Evolutionary conservation across 2,797 vertebrate species (phyloP).

Genomic region (Pagetopsis macropterus): DNA sequence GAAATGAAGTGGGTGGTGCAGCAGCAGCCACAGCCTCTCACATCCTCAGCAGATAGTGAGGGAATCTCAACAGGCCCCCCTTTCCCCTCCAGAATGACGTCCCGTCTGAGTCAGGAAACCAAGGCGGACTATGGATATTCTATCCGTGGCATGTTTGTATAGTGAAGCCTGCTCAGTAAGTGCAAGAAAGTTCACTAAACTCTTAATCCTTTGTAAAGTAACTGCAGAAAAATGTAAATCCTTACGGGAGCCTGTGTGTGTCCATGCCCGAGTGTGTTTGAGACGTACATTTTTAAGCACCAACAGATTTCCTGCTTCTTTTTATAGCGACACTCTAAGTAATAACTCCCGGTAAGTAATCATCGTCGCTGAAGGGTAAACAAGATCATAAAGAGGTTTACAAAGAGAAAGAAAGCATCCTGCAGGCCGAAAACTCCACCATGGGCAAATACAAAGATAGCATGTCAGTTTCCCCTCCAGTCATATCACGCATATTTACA

Average conservation of each 20-base stretch:
- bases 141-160: conserved; percentile 66
- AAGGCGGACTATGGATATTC: conserved; percentile 58
- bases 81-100: conserved; percentile 62
- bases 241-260: conserved; percentile 6
- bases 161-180: conserved; percentile 40
- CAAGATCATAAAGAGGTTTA: conserved; percentile 52
- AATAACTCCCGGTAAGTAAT: conserved; percentile 31
- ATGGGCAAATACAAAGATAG: conserved; percentile 1
- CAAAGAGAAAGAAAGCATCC: conserved; percentile 9
- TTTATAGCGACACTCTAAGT: conserved; percentile 22
- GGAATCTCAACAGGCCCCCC: conserved; percentile 53
- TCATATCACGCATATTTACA: conserved; percentile 33
- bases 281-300: conserved; percentile 9
- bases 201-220: conserved; percentile 56
- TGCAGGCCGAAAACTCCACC: conserved; percentile 16
- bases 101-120: conserved; percentile 71
- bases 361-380: conserved; percentile 46
- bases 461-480: background rate
- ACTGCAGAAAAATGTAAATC: conserved; percentile 67
- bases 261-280: conserved; percentile 1
- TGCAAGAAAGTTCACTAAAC: conserved; percentile 39
- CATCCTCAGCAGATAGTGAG: conserved; percentile 65
- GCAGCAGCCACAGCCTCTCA: conserved; percentile 65
- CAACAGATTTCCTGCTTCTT: conserved; percentile 51
- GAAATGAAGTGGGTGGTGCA: conserved; percentile 75